Base-by-base conservation (phyloP, 2,113 vertebrate species). In the Microtus pennsylvanicus region DNA sequence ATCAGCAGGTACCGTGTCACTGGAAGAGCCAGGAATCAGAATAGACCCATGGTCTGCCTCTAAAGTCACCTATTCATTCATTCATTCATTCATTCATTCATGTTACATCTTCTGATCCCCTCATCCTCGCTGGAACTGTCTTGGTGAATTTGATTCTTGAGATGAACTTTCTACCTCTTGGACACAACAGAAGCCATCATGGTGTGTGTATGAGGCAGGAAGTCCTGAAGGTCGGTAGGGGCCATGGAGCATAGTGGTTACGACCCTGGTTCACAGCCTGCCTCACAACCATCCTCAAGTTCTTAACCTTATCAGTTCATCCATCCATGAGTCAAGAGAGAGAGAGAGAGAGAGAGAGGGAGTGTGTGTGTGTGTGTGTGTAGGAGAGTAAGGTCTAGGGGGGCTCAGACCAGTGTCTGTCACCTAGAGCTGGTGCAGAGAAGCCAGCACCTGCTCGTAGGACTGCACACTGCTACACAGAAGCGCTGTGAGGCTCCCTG, bases 191-290 rank as follows among this genome's bases (percentile, higher is more conserved):
- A 13, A 35, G 7, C 65, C 70, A 70, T 65, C 24, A 3, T 0
- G 9, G 35, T 19, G 19, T 16, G 65, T 35, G 58, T 52, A 26
- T 22, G 24, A 86, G 89, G 67, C 42, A 65, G 76, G 22, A n/a
- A 78, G 42, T 26, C 4, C 0, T 0, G 42, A 0, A 9, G 3
- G 0, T 58, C 67, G 0, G 0, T 17, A 0, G 45, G n/a, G 42
- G 14, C 28, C 6, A 3, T 1, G 26, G 26, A 35, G 1, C 5
- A 0, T 7, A 33, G 30, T 69, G 7, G 19, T 70, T 22, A 45
- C 42, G 50, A 47, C 21, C 3, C 74, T 24, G 38, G 9, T 76
- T 89, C 80, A 33, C 12, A 26, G 80, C 55, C 72, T 52, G 58
- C 12, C 67, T 91, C 90, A 76, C 52, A 45, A 76, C 47, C 17